phyloP scores from a whole-genome alignment of 2,113 vertebrate genomes.

The Syngnathus floridae region DNA sequence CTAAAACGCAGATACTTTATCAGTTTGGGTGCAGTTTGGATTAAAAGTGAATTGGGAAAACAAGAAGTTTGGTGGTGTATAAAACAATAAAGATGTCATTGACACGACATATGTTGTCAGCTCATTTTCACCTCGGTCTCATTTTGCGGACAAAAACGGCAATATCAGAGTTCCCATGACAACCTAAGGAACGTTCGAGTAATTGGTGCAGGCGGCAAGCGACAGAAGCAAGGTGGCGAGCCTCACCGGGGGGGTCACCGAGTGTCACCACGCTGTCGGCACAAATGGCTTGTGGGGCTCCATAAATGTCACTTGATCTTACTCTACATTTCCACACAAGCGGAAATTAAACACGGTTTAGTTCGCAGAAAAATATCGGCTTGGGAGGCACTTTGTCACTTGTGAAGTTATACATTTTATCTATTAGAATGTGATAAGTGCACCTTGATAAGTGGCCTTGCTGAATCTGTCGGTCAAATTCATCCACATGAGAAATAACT shows the following conservation, averaged over 20 bases:
- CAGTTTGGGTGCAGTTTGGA: constrained; percentile 5
- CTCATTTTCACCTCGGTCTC: constrained; percentile 43
- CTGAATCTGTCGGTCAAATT: constrained; percentile 9
- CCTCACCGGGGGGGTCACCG: constrained; percentile 44
- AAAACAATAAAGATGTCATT: constrained; percentile 15
- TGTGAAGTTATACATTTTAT: constrained; percentile 24
- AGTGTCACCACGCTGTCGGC: constrained; percentile 39
- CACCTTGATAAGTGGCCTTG: constrained; percentile 22
- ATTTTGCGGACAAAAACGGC: constrained; percentile 44
- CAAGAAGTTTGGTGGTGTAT: constrained; percentile 8
- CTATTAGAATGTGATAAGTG: constrained; percentile 32
- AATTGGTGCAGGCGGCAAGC: constrained; percentile 46
- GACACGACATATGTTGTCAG: constrained; percentile 17
- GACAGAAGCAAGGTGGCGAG: constrained; percentile 9
- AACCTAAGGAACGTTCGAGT: constrained; percentile 44
- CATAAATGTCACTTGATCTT: constrained; percentile 43
- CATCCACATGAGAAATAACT: neutral
- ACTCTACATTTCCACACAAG: constrained; percentile 11
- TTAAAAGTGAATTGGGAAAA: neutral
- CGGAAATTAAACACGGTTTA: constrained; percentile 17
- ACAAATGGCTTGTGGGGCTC: constrained; percentile 50
- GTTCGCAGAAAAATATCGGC: neutral
- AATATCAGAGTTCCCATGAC: constrained; percentile 62
- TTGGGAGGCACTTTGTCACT: constrained; percentile 13
- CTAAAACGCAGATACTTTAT: too few relatives aligned